Conservation (phyloP, 2,113 vertebrate genomes). For the Clarias macrocephalus region DNA sequence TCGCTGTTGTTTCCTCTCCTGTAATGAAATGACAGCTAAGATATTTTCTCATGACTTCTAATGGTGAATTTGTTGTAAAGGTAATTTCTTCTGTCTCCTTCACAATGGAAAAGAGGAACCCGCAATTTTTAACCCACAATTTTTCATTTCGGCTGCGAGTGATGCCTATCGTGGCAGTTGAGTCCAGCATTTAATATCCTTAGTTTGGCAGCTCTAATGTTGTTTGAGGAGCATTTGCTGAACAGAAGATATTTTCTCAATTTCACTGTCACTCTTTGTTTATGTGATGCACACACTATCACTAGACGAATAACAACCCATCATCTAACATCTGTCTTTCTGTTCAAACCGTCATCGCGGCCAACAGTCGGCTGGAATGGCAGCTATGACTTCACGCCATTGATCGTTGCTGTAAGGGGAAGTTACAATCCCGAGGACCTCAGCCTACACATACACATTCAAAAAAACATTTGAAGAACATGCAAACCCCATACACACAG, state of each 20-base stretch:
- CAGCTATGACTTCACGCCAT: too few species aligned
- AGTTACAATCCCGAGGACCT: too few species aligned
- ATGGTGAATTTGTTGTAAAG: conserved; percentile 24
- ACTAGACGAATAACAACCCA: neutral
- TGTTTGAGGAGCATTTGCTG: conserved; percentile 16
- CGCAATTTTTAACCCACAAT: neutral
- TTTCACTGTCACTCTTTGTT: conserved; percentile 29
- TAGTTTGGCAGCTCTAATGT: conserved; percentile 11
- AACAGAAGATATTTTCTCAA: neutral
- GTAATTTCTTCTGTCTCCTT: conserved; percentile 7
- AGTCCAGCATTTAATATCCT: conserved; percentile 16
- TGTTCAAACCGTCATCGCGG: too few species aligned
- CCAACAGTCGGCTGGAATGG: too few species aligned
- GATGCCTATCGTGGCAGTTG: conserved; percentile 15
- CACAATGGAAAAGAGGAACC: neutral
- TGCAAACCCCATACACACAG: too few species aligned
- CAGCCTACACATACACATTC: too few species aligned
- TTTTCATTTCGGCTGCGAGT: conserved; percentile 12
- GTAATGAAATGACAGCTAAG: conserved; percentile 27
- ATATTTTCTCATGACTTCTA: conserved; percentile 46
- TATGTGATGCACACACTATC: neutral
- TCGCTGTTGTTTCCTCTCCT: conserved; percentile 26
- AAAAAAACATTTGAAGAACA: too few species aligned
- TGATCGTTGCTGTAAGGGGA: too few species aligned
- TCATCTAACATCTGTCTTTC: neutral